Percentiles rank a stretch among this genome's conserved stretches.
These are phyloP conservation scores for Drosophila buzzatii DNA, from an alignment of 2,888 invertebrate species.

Conservation along the genomic window DNA sequence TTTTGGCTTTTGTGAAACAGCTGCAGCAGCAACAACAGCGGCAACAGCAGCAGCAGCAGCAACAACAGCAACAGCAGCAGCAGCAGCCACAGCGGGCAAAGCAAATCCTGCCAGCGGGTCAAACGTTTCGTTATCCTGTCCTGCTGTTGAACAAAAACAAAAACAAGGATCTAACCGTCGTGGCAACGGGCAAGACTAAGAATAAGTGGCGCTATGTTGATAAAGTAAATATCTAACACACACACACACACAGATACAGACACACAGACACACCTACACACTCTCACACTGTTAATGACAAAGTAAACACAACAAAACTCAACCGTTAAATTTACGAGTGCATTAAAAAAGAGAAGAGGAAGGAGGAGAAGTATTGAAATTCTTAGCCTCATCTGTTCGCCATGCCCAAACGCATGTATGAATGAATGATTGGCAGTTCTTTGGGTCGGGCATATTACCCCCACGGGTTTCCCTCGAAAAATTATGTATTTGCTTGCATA, in stretches of 20 bases:
- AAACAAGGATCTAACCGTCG: slow-evolving; percentile 84
- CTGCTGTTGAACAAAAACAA: slow-evolving; percentile 85
- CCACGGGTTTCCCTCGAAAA: slow-evolving; percentile 10
- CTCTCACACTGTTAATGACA: slow-evolving; percentile 49
- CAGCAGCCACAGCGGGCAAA: slow-evolving; percentile 43
- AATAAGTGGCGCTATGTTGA: slow-evolving; percentile 84
- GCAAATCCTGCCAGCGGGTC: slow-evolving; percentile 36
- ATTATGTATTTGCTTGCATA: slow-evolving; percentile 23
- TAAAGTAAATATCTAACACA: slow-evolving; percentile 84
- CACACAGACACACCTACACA: slow-evolving; percentile 27
- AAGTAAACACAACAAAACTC: slow-evolving; percentile 31
- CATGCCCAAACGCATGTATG: slow-evolving; percentile 17
- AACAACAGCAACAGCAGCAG: slow-evolving; percentile 60
- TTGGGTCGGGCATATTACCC: slow-evolving; percentile 43
- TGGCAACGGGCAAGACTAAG: slow-evolving; percentile 84
- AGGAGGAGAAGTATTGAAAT: slow-evolving; percentile 26
- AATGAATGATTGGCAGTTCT: slow-evolving; percentile 60
- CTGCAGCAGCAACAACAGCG: slow-evolving; percentile 64
- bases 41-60: slow-evolving; percentile 43
- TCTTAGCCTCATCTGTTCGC: slow-evolving; percentile 18
- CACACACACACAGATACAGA: slow-evolving; percentile 20
- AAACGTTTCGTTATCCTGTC: slow-evolving; percentile 84
- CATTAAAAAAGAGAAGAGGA: slow-evolving; percentile 27
- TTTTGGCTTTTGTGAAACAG: slow-evolving; percentile 72
- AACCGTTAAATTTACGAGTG: slow-evolving; percentile 47